Base-by-base conservation (phyloP, 1,140 invertebrate species). In the Anoplophora glabripennis region DNA sequence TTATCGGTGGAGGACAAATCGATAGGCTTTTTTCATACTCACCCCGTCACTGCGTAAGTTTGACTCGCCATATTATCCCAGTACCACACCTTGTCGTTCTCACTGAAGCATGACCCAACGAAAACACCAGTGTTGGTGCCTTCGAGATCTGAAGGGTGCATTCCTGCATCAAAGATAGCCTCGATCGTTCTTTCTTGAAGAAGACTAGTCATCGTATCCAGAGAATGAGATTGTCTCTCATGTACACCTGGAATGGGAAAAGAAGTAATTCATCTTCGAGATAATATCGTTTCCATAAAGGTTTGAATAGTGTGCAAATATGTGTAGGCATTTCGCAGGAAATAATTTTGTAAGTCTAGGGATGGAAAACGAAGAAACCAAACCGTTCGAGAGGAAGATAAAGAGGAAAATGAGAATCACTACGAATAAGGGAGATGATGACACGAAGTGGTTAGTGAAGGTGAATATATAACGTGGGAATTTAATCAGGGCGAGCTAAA, bases 201-300 rank as follows among this genome's bases (percentile, higher is more conserved):
- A 55, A 94, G 83, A 55, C 93, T 80, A 64, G 89, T 84, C 85
- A 94, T 92, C 0, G 93, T 93, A 68, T 96, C 94, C 89, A 94
- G 90, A 8, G 82, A 83, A 59, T 93, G 83, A 0, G 91, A 91
- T 73, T 94, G 90, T 60, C 90, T 89, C 65, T 83, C 86, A 65
- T 90, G 88, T 1, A 93, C 85, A 0, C 83, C 70, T 67, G 11
- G 4, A 51, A 58, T 14, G 9, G n/a, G n/a, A n/a, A n/a, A n/a
- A n/a, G n/a, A n/a, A n/a, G n/a, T n/a, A n/a, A n/a, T n/a, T n/a
- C n/a, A n/a, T n/a, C n/a, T n/a, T n/a, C n/a, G n/a, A n/a, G n/a
- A n/a, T n/a, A n/a, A n/a, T n/a, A n/a, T n/a, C n/a, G n/a, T n/a
- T n/a, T n/a, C n/a, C n/a, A n/a, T n/a, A n/a, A n/a, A n/a, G n/a